Evolutionary conservation across 2,113 vertebrate genomes (phyloP).

Genomic region (Percopsis transmontana): DNA sequence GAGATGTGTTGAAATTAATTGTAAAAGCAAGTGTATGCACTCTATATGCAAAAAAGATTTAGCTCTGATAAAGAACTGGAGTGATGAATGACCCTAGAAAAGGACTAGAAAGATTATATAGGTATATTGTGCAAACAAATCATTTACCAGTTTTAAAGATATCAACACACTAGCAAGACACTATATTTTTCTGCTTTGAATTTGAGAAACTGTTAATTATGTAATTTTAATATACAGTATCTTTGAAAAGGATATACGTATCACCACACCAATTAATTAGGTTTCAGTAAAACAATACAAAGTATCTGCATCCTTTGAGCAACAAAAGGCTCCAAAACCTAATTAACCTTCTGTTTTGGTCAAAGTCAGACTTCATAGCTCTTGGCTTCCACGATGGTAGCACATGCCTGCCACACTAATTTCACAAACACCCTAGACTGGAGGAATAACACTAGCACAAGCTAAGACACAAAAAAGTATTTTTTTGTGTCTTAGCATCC

Average conservation of each 20-base stretch:
- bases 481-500: too few species aligned
- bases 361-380: not conserved
- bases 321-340: not conserved
- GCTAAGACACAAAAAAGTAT: too few species aligned
- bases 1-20: not conserved
- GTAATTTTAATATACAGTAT: not conserved
- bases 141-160: not conserved
- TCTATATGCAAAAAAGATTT: too few species aligned
- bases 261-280: conserved; percentile 11
- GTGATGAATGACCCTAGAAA: not conserved
- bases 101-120: not conserved
- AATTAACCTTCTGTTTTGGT: not conserved
- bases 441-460: too few species aligned
- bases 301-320: not conserved
- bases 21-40: not conserved
- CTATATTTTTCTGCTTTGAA: too few species aligned
- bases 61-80: not conserved
- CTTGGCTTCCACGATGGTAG: not conserved
- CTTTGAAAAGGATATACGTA: not conserved
- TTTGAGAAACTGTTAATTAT: too few species aligned
- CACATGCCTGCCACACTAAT: conserved; percentile 2
- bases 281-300: not conserved
- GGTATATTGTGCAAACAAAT: not conserved
- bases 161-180: not conserved
- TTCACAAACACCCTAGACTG: not conserved